Base-by-base conservation (phyloP, 2,888 invertebrate genomes). In the Acrobasis suavella region DNA sequence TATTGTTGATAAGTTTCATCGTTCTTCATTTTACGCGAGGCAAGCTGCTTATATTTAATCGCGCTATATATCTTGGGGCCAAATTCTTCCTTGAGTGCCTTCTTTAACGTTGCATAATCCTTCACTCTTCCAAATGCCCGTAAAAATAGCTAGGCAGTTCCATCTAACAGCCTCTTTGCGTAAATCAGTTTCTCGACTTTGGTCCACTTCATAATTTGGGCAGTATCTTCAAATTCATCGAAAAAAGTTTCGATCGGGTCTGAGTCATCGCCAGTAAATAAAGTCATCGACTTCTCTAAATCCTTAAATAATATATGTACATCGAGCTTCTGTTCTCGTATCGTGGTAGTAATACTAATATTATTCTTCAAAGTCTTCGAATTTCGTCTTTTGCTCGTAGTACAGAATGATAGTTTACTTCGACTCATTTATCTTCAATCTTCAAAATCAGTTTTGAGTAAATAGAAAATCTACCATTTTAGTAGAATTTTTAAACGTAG, bases 1-100 rank as follows among this genome's bases (percentile, higher is more conserved):
- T 83, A 87, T 62, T 85, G 80, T 64, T 80, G 79, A 9, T 73
- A 70, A 1, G 76, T 76, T 66, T 85, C 82, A 14, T 75, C 71
- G 16, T 64, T 69, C 16, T 72, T 69, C 69, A 79, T 85, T 59
- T 65, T 63, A 55, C 55, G 55, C 5, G 55, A 55, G 22, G 39
- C 16, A 15, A 55, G 55, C 55, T 39, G 38, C 8, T 55, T 55
- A n/a, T 63, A 62, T 10, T 63, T 16, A 7, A 38, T 14, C 8
- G 60, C 60, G 37, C 65, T 65, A 38, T 64, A 65, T 8, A 63
- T 22, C 17, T 62, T 63, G 10, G 58, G 38, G 0, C 64, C 58
- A 64, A 64, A 66, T 64, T 66, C 63, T 59, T 66, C 63, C 42
- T 42, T 55, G 7, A 66, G 59, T 17, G 50, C 61, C 32, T 42